Evolutionary conservation across 2,888 invertebrate species (phyloP).

Genomic region (Eristalis tenax): DNA sequence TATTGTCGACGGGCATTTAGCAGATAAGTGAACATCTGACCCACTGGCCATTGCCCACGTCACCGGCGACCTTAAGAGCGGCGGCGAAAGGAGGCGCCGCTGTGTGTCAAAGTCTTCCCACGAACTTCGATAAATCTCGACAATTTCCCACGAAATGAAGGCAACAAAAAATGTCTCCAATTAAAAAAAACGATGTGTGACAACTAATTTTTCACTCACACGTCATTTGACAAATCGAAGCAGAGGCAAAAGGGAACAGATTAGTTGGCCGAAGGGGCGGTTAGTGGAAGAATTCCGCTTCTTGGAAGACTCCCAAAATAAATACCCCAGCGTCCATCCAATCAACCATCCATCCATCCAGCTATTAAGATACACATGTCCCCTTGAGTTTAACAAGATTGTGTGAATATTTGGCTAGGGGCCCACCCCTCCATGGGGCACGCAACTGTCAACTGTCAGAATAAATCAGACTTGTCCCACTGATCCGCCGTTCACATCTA

Average conservation of each 20-base stretch:
- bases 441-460: slow-evolving; percentile 66
- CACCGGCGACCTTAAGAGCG: slow-evolving; percentile 20
- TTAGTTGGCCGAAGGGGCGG: not conserved
- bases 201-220: slow-evolving; percentile 12
- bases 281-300: not conserved
- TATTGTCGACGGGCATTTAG: slow-evolving; percentile 21
- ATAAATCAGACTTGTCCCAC: slow-evolving; percentile 45
- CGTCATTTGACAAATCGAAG: slow-evolving; percentile 1
- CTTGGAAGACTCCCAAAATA: slow-evolving; percentile 29
- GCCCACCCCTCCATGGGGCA: slow-evolving; percentile 36
- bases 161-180: not conserved
- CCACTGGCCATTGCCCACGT: slow-evolving; percentile 31
- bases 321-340: not conserved
- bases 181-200: slow-evolving; percentile 23
- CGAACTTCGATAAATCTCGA: slow-evolving; percentile 15
- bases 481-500: not conserved
- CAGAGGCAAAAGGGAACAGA: not conserved
- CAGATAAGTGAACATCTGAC: slow-evolving; percentile 31
- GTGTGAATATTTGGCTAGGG: slow-evolving; percentile 27
- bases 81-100: not conserved
- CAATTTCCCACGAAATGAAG: not conserved
- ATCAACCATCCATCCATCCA: not conserved
- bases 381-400: slow-evolving; percentile 43
- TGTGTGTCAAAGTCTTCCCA: not conserved
- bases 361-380: slow-evolving; percentile 41